A percentile compares a stretch with the other conserved stretches of the same genome.
Conservation (phyloP, 2,797 vertebrate species). For the Harpagifer antarcticus region DNA sequence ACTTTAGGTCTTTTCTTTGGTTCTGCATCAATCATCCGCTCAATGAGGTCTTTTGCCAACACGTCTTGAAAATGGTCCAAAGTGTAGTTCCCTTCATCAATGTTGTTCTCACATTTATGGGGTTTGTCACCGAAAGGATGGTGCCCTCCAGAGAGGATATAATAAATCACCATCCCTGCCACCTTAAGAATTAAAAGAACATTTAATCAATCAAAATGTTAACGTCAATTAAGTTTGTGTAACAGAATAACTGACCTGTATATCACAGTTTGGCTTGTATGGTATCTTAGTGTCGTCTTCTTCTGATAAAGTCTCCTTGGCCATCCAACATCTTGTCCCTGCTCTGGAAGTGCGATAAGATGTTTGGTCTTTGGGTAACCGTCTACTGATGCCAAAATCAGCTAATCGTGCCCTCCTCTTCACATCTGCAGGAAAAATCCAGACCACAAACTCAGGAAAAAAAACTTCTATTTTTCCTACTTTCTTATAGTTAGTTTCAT, state of each 20-base stretch:
- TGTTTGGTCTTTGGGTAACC: constrained; percentile 56
- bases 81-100: constrained; percentile 41
- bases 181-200: constrained; percentile 53
- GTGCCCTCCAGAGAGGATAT: constrained; percentile 74
- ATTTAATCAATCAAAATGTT: background rate
- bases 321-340: constrained; percentile 79
- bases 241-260: constrained; percentile 65
- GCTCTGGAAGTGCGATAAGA: constrained; percentile 52
- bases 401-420: constrained; percentile 57
- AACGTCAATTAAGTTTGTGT: rapidly evolving
- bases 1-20: constrained; percentile 67
- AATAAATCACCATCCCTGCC: constrained; percentile 80
- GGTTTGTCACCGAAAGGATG: constrained; percentile 52
- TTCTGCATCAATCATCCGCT: constrained; percentile 71
- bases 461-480: too few relatives aligned
- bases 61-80: constrained; percentile 66
- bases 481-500: background rate
- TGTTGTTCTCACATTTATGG: constrained; percentile 51
- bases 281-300: background rate
- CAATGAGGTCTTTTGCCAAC: constrained; percentile 71
- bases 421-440: constrained; percentile 58
- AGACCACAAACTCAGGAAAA: too few relatives aligned
- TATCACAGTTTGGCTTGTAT: constrained; percentile 73
- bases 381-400: constrained; percentile 81
- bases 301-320: constrained; percentile 66